Evolutionary conservation across 2,888 invertebrate species (phyloP), one percentile per base, ranked within the genome.

Genomic region (Hemicrepidius hirtus): DNA sequence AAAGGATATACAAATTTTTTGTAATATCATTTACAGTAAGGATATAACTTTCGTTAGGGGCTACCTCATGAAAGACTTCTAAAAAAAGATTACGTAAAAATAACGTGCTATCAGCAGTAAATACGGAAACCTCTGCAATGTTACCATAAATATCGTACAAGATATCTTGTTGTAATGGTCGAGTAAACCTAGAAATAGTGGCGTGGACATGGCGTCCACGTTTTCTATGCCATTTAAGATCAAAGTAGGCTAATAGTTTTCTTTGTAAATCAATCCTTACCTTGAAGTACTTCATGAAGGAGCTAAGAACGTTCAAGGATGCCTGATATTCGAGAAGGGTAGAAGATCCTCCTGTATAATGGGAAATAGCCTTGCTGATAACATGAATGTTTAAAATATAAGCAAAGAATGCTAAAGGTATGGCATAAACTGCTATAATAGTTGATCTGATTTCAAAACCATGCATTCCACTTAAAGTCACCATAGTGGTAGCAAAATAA

Each of bases 111-210:
- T 73, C 74, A 6, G 35, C 0, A 13, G 16, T 16, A 53, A 76
- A 73, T 12, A 74, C 28, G 0, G 69, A 74, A 44, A 32, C 10
- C 0, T 57, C n/a, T 28, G 49, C 46, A 4, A 57, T 37, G 5
- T 5, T 44, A 3, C 77, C 77, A 50, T 75, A 77, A 16, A 60
- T 50, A n/a, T 75, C 76, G 63, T 69, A 77, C 4, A 75, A 37
- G n/a, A 77, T 74, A 41, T 77, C 77, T 16, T 60, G 24, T 44
- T 70, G 49, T 20, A 77, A 57, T 4, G 76, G 35, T 0, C 21
- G 20, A 18, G 63, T 50, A 3, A 76, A 68, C 3, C 44, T 18
- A 41, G 44, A 13, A 18, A 74, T 50, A 12, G 53, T 32, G 5
- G 41, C 32, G 16, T 60, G 44, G 7, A 72, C 10, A 3, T 66